Evolutionary conservation across 2,888 invertebrate genomes (phyloP), one percentile per base, ranked within the genome.

Genomic region (Hyles lineata): DNA sequence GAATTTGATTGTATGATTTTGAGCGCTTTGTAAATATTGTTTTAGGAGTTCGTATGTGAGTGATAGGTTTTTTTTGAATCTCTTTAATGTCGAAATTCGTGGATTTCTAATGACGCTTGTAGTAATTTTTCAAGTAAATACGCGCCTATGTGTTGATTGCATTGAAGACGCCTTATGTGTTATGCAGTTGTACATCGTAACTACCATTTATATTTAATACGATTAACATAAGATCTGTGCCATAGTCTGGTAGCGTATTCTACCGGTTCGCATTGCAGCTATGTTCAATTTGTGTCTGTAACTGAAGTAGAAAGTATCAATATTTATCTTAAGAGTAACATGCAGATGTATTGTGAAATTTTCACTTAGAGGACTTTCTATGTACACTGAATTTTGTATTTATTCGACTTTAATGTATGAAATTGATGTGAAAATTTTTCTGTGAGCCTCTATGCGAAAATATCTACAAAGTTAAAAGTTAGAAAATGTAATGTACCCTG

Each of bases 11-110:
- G 92, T 92, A 92, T 92, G 90, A 86, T 90, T 91, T 92, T 86
- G 91, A 90, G 89, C 85, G 90, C 89, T 92, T 88, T 94, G 94
- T 94, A 94, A 84, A 94, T 94, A 94, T 93, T 92, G 90, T 93
- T 93, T 93, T 92, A 93, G 92, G 92, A 87, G 89, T 91, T 90
- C 88, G 90, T 88, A 88, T 91, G 92, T 87, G 91, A 90, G 92
- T 92, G 91, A 90, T 92, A 90, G 92, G 90, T 91, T 90, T 50
- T 67, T 52, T 87, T 89, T 91, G 94, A 94, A 94, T 94, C 94
- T 94, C 94, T 89, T 89, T 85, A 84, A 67, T 83, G 85, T 88
- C 85, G 82, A 87, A 88, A 87, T 87, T 80, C 81, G 75, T 79
- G 83, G 86, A 87, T 85, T 85, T 87, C 82, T 86, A 83, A 79